A percentile compares a stretch with the other conserved stretches of the same genome.
Conservation (phyloP, 35 echinoderm and acorn worm species). For the Anneissia japonica region DNA sequence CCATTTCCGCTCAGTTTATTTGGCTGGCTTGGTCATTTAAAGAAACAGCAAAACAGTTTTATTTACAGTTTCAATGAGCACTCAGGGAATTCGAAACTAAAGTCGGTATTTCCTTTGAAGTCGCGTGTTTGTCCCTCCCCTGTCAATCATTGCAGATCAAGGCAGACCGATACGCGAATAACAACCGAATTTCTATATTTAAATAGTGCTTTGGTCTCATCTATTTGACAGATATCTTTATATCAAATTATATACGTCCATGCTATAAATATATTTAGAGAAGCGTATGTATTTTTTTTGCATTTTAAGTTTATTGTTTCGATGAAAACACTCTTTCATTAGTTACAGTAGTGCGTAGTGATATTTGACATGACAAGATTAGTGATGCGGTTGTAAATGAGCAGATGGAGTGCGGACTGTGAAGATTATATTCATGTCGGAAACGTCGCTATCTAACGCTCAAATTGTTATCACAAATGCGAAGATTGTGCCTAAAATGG, state of each 20-base stretch:
- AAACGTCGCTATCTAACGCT: conserved; percentile 22
- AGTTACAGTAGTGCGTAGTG: not conserved
- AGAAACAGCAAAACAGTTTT: not conserved
- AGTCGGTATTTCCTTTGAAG: conserved; percentile 36
- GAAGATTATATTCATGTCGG: conserved; percentile 60
- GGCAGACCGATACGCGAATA: not conserved
- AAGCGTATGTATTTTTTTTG: no score
- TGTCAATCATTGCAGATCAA: conserved; percentile 36
- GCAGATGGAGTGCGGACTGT: conserved; percentile 38
- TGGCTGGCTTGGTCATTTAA: not conserved
- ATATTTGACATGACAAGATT: conserved; percentile 19
- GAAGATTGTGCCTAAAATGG: conserved; percentile 57
- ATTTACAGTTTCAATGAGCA: not conserved
- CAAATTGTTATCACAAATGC: conserved; percentile 16
- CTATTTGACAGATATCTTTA: not conserved
- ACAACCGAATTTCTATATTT: not conserved
- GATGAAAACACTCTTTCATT: not conserved
- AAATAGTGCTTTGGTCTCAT: not conserved
- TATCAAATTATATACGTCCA: no score
- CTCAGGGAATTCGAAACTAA: conserved; percentile 12
- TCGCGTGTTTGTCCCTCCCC: conserved; percentile 18
- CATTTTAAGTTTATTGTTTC: not conserved
- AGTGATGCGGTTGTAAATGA: conserved; percentile 23
- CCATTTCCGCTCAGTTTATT: not conserved
- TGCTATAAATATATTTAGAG: no score